Evolutionary conservation across 2,797 vertebrate genomes (phyloP).

Genomic region (Crocodylus rhombifer): DNA sequence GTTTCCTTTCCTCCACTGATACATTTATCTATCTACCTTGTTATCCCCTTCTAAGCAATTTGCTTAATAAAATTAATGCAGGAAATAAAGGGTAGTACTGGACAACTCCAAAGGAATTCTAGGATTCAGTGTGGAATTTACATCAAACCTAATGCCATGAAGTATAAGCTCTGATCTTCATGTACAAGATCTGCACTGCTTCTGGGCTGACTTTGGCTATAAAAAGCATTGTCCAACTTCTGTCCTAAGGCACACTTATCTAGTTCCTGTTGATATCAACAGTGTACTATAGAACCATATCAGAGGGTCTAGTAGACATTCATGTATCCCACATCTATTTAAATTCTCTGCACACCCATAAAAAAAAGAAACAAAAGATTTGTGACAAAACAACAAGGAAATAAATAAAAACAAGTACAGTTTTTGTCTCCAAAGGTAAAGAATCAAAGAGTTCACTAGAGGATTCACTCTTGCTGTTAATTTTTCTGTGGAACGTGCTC

Average conservation of each 20-base stretch:
- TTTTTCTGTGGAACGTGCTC: not conserved
- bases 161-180: not conserved
- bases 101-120: not conserved
- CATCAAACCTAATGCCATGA: not conserved
- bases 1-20: slow-evolving; percentile 33
- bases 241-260: not conserved
- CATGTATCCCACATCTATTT: not conserved
- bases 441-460: not conserved
- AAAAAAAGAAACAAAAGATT: not conserved
- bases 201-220: not conserved
- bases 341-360: not conserved
- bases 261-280: not conserved
- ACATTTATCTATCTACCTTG: not conserved
- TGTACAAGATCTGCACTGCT: not conserved
- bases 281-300: not conserved
- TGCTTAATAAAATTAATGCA: slow-evolving; percentile 18
- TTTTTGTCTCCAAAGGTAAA: not conserved
- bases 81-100: not conserved
- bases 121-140: not conserved
- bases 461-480: not conserved
- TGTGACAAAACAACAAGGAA: not conserved
- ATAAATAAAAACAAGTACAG: not conserved
- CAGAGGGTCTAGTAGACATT: not conserved
- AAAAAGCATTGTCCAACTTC: not conserved
- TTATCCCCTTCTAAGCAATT: slow-evolving; percentile 22